Base-by-base conservation (phyloP, 2,888 invertebrate genomes). In the Ectemnius lituratus region DNA sequence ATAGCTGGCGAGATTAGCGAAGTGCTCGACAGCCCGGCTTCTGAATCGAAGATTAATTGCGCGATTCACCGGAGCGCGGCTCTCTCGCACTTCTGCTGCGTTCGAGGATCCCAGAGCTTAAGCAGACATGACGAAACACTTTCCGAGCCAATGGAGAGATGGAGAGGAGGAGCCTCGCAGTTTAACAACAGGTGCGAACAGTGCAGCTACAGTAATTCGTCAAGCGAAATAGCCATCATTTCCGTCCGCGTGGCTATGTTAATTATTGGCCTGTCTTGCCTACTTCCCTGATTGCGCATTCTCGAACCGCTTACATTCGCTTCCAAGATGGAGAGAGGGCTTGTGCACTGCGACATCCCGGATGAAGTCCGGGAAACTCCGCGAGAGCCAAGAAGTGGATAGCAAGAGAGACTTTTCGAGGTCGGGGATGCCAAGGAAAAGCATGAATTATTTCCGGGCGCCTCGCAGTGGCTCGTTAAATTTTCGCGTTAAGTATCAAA, bases 401-500 rank as follows among this genome's bases (percentile, higher is more conserved):
- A 57, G 56, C 14, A 5, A 61, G 23, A n/a, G 27, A 61, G 27
- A 37, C 13, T 77, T 76, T 72, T 66, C 57, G 72, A 59, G 13
- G 56, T 27, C 67, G 52, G 59, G 68, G 37, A 37, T 37, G 61
- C 23, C 62, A 64, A 52, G 27, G 64, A 16, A 57, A 6, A 64
- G 79, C 75, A 80, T 85, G 82, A 86, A 85, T 86, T 86, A 85
- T 83, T 81, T 75, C 61, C 66, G 27, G 47, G 23, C 65, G n/a
- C 23, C 58, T 72, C 73, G 46, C 45, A 52, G 18, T 37, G 78
- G 80, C 77, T 80, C 86, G 80, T 87, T 88, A 88, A 86, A 87
- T 88, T 88, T 84, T 80, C 71, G 74, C 80, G 81, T 60, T 85
- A 87, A 89, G 87, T 88, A 88, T 87, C 84, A 88, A 88, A 89